A percentile compares a stretch with the other conserved stretches of the same genome.
These are phyloP conservation scores for Momotus momota DNA, from an alignment of 2,797 vertebrate species.

Conservation along the genomic window DNA sequence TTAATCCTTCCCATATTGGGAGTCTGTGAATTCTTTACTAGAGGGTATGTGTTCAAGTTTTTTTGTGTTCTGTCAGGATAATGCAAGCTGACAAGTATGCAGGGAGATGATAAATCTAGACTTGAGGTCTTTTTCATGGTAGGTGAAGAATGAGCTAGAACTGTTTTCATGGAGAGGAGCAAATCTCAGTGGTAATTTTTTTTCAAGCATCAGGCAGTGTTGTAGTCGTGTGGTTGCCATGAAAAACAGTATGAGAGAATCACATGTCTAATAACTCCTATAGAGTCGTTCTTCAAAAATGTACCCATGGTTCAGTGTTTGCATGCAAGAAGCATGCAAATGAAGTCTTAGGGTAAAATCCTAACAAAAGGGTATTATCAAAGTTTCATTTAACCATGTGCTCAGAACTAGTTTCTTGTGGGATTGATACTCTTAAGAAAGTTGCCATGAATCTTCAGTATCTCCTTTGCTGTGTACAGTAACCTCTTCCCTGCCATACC, in stretches of 20 bases:
- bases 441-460: background rate
- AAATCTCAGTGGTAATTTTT: conserved; percentile 18
- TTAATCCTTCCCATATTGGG: background rate
- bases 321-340: background rate
- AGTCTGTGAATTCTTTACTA: conserved; percentile 7
- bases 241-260: background rate
- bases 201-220: background rate
- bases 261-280: background rate
- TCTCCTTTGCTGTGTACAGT: background rate
- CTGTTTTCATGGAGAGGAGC: background rate
- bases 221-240: background rate
- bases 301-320: background rate
- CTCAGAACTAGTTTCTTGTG: background rate
- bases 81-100: conserved; percentile 1
- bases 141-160: conserved; percentile 28
- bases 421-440: background rate
- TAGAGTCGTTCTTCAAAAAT: background rate
- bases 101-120: conserved; percentile 28
- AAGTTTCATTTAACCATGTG: background rate
- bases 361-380: background rate
- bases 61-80: conserved; percentile 12
- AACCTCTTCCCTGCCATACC: background rate
- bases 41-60: background rate
- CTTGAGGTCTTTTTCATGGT: conserved; percentile 25
- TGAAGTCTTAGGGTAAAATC: background rate